These are phyloP conservation scores for Diorhabda carinulata DNA, from an alignment of 1,140 invertebrate species.

Conservation along the genomic window DNA sequence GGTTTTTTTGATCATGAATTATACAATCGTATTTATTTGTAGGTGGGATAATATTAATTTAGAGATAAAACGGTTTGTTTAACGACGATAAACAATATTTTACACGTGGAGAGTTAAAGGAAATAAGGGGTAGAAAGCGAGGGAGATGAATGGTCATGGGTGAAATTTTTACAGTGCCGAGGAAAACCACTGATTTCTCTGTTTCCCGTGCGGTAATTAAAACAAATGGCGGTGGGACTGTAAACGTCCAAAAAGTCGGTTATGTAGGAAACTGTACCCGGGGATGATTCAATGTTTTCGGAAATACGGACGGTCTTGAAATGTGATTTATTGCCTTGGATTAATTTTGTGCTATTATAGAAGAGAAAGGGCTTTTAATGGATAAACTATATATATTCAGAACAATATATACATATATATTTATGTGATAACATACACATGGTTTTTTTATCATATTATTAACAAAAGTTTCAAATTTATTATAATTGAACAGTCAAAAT, in stretches of 20 bases:
- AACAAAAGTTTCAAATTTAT: no score
- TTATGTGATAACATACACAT: no score
- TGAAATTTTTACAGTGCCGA: constrained; percentile 11
- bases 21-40: no score
- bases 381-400: no score
- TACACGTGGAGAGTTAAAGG: background rate
- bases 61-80: background rate
- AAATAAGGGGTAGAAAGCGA: background rate
- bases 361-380: background rate
- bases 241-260: background rate
- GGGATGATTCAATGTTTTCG: constrained; percentile 17
- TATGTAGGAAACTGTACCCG: constrained; percentile 11
- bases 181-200: constrained; percentile 14
- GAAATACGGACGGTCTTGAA: constrained; percentile 14
- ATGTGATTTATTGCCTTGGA: constrained; percentile 8
- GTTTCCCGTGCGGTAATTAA: constrained; percentile 17
- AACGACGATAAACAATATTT: background rate
- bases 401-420: no score
- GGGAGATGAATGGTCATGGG: constrained; percentile 3
- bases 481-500: no score
- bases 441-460: no score
- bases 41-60: background rate
- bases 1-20: no score
- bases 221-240: constrained; percentile 10
- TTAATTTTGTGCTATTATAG: constrained; percentile 5